Conservation (phyloP, 2,888 invertebrate species). For the Mythimna lalbum region DNA sequence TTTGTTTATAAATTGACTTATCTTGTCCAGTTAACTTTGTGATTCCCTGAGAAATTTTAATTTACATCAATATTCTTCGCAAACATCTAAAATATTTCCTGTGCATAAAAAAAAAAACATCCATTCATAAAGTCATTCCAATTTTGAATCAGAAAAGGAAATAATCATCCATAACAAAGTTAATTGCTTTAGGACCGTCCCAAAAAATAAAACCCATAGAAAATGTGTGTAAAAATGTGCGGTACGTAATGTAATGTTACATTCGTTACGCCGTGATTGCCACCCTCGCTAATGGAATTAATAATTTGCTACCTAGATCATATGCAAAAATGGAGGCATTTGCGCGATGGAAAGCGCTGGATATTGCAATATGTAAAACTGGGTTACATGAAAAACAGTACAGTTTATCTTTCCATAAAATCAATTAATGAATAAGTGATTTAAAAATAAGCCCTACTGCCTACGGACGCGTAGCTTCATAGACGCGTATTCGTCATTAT, state of each 20-base stretch:
- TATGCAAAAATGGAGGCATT: conserved; percentile 62
- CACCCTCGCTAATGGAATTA: conserved; percentile 67
- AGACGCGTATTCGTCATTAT: no score
- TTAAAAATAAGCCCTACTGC: no score
- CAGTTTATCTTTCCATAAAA: neutral
- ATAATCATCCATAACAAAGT: conserved; percentile 43
- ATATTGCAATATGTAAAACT: conserved; percentile 6
- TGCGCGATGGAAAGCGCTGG: neutral
- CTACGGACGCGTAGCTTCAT: no score
- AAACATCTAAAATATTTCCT: neutral
- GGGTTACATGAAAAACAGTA: neutral
- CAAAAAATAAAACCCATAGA: conserved; percentile 24
- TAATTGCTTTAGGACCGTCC: conserved; percentile 49
- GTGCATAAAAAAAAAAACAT: neutral
- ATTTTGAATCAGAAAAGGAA: conserved; percentile 39
- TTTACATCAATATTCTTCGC: no score
- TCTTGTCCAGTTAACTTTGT: neutral
- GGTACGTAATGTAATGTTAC: conserved; percentile 45
- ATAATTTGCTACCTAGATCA: conserved; percentile 69
- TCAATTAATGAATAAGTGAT: neutral
- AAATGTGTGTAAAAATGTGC: conserved; percentile 31
- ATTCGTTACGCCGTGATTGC: conserved; percentile 66
- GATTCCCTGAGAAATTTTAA: neutral
- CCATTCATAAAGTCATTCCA: conserved; percentile 11
- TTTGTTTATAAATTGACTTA: neutral